phyloP scores from a whole-genome alignment of 2,113 vertebrate species.

The Ardeotis arabs region DNA sequence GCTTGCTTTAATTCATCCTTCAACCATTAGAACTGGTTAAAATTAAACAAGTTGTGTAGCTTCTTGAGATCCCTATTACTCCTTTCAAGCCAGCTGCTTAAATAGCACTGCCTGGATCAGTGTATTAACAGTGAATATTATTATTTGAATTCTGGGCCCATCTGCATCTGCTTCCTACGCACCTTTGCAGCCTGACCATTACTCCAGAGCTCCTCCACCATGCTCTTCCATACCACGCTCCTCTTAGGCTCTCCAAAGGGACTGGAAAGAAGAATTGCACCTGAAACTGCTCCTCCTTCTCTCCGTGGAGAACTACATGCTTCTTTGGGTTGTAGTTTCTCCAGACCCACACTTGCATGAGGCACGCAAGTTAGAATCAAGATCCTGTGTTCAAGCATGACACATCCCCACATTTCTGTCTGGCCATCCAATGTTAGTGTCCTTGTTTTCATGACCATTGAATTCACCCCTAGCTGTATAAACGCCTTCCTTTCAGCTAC shows the following conservation, averaged over 20 bases:
- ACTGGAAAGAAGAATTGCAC: neutral
- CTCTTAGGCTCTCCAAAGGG: neutral
- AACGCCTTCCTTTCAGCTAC: neutral
- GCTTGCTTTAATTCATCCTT: neutral
- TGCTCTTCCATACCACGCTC: neutral
- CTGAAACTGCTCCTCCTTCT: neutral
- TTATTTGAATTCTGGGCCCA: neutral
- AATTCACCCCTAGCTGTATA: neutral
- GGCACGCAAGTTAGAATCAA: neutral
- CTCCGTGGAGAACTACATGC: neutral
- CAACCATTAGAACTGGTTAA: neutral
- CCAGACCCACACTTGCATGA: neutral
- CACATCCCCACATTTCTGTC: neutral
- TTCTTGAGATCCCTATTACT: neutral
- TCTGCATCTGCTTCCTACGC: neutral
- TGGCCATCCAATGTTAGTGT: neutral
- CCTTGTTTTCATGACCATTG: neutral
- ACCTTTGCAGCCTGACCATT: neutral
- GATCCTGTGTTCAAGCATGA: neutral
- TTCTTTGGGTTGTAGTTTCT: neutral
- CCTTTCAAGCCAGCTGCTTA: neutral
- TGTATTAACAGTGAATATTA: neutral
- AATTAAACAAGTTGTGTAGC: neutral
- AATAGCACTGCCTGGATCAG: neutral
- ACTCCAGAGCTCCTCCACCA: neutral